Evolutionary conservation across 2,888 invertebrate genomes (phyloP), one percentile per base, ranked within the genome.

Genomic region (Cenopis cana): DNA sequence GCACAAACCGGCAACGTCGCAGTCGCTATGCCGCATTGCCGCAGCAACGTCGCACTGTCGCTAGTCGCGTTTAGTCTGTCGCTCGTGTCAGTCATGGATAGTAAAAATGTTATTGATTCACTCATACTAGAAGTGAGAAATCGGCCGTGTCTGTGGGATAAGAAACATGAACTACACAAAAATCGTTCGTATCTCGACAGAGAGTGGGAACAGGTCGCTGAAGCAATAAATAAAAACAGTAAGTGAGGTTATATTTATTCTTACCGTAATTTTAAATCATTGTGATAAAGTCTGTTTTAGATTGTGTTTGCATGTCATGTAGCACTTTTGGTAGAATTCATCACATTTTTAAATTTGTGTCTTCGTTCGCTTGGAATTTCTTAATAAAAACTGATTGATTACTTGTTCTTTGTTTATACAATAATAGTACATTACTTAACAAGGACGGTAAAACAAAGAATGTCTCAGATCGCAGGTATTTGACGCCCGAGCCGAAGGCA

Each of bases 1-100:
- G 69, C 70, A 70, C 70, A 36, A 66, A 59, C 41, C 17, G 70
- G 70, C 70, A 70, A 70, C 69, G 64, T 52, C 64, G 69, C 69
- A 52, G 54, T 69, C 61, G 61, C 49, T 8, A 17, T 36, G 69
- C 38, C 17, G 64, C 41, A 20, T 11, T 36, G 69, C 38, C 17
- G 64, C 41, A 20, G 64, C 69, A 62, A 68, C 60, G 57, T 64
- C 57, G 64, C 69, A 59, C 69, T 57, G 50, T 59, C 62, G 50
- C 68, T 61, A 69, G 69, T 69, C 62, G 62, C 36, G 17, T 11
- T 4, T 24, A 54, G 38, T 36, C 46, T 70, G 70, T 70, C 70
- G 70, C 38, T 1, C 4, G 0, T 41, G 9, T 11, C 41, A 46
- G 70, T 46, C 65, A 70, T 70, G 70, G 70, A 70, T 24, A 46